Base-by-base conservation (phyloP, 2,797 vertebrate species). In the Choloepus didactylus region DNA sequence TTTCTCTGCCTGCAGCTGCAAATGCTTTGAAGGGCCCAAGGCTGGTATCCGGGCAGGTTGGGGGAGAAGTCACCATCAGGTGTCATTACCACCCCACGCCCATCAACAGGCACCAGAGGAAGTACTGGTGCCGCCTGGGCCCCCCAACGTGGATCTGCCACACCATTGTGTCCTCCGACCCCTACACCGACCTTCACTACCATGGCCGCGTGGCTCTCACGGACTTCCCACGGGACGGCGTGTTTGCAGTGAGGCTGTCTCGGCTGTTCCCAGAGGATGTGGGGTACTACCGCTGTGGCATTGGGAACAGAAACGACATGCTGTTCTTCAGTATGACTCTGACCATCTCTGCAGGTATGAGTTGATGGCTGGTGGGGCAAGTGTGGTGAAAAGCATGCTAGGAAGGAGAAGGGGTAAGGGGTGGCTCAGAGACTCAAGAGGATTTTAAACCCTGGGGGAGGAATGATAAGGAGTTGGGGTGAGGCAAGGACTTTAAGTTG, bases 281-380 rank as follows among this genome's bases (percentile, higher is more conserved):
- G 0, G 98, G 98, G 11, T 69, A 9, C 66, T 99, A 99, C 56
- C 97, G 97, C 41, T 99, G 98, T 0, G 98, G 98, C 79, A 98
- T 98, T 0, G 98, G 98, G 35, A 38, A 18, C 46, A 31, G 12
- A 31, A 98, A 97, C 21, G 2, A 27, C 0, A 83, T 46, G 21
- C 87, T 98, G 5, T 96, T 93, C 35, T 67, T 93, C 94, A 87
- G 54, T 72, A 93, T 98, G 91, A 97, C 96, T 41, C 89, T 99
- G 77, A 97, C 11, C 0, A 19, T 99, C 16, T 29, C 38, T 62
- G 38, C 97, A 98, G 98, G 98, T 98, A 91, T 19, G 2, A 0
- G 8, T 8, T 4, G 19, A 1, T 0, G 10, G 44, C 31, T 3
- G 1, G 21, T 0, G 23, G 41, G 44, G 7, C 19, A 29, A 6